phyloP scores from a whole-genome alignment of 2,888 invertebrate species.

The Lithophane socia region DNA sequence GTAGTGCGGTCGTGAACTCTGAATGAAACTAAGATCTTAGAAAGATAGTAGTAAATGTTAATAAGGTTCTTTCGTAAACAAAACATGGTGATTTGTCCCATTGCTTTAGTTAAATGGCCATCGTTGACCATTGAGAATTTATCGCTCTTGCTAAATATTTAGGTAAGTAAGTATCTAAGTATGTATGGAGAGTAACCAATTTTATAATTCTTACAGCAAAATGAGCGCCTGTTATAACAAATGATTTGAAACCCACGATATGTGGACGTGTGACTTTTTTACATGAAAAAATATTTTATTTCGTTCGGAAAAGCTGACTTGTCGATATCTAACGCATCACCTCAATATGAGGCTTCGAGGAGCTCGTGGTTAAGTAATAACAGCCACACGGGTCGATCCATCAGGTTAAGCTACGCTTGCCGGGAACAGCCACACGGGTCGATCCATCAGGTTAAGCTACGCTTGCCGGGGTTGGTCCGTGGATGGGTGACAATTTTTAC shows the following conservation, averaged over 20 bases:
- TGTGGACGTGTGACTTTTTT: background rate
- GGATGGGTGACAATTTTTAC: too few relatives aligned
- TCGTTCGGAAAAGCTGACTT: background rate
- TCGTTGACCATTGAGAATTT: background rate
- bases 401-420: too few relatives aligned
- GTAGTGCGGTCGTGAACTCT: slow-evolving; percentile 26
- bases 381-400: too few relatives aligned
- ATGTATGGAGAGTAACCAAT: background rate
- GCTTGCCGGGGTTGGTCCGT: too few relatives aligned
- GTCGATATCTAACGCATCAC: background rate
- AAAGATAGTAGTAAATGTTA: slow-evolving; percentile 26
- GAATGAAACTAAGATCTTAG: slow-evolving; percentile 24
- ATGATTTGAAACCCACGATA: too few relatives aligned
- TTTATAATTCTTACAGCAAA: background rate
- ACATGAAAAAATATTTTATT: background rate
- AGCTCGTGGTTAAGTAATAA: too few relatives aligned
- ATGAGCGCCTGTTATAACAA: background rate
- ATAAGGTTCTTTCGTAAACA: slow-evolving; percentile 27
- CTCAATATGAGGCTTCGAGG: background rate
- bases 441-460: too few relatives aligned
- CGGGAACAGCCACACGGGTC: too few relatives aligned
- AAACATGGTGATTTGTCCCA: background rate
- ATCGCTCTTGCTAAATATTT: background rate
- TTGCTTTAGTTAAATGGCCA: background rate
- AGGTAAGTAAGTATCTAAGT: background rate